A percentile compares a stretch with the other conserved stretches of the same genome.
phyloP scores from a whole-genome alignment of 1,140 invertebrate genomes.

The Ephestia elutella region DNA sequence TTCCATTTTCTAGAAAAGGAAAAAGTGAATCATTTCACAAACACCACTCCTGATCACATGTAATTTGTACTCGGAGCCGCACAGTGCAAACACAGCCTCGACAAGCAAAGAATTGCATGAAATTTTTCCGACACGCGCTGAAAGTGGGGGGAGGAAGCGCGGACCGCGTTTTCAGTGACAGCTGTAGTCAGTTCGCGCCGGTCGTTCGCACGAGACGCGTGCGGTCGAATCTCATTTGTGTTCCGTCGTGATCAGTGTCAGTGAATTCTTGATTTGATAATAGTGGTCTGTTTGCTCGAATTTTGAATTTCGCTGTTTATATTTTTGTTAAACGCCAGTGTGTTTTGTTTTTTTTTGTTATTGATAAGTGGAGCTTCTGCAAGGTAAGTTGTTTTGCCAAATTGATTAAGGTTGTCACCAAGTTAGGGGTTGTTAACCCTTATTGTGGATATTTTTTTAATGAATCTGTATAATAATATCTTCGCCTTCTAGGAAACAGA shows the following conservation, averaged over 20 bases:
- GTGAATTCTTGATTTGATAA: not conserved
- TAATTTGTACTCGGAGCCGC: not conserved
- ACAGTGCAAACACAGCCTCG: not conserved
- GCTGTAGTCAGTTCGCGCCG: conserved; percentile 1
- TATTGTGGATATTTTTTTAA: not conserved
- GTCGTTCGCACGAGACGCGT: not conserved
- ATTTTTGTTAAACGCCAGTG: not conserved
- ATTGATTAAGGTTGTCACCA: not conserved
- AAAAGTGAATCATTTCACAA: not conserved
- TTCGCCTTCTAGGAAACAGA: not conserved
- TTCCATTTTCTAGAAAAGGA: too few species aligned
- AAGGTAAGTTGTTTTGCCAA: not conserved
- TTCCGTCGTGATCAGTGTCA: not conserved
- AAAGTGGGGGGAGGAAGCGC: not conserved
- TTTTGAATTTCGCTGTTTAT: not conserved
- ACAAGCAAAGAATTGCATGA: not conserved
- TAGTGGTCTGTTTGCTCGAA: not conserved
- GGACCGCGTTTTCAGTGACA: not conserved
- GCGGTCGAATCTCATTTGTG: not conserved
- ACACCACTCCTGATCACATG: not conserved
- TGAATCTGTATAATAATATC: not conserved
- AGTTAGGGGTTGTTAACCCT: not conserved
- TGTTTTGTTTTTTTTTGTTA: not conserved
- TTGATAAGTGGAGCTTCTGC: not conserved
- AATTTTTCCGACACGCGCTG: conserved; percentile 1